Percentiles rank a stretch among this genome's conserved stretches.
phyloP scores from a whole-genome alignment of 2,888 invertebrate genomes.

The Nemotelus nigrinus region DNA sequence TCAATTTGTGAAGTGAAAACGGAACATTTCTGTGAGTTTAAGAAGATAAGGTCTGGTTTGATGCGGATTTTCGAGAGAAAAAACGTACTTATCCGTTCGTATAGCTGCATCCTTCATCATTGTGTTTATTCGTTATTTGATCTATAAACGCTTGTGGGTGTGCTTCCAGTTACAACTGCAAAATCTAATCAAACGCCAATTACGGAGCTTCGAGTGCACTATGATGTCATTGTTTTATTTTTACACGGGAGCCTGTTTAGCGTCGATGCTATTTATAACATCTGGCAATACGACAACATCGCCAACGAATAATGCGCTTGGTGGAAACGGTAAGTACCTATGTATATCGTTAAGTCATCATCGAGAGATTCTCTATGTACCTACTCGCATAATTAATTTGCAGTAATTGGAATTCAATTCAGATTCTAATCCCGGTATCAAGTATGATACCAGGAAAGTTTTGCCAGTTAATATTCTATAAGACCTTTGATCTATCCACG shows the following conservation, averaged over 20 bases:
- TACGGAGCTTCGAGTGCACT: not conserved
- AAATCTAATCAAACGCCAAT: no score
- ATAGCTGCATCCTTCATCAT: no score
- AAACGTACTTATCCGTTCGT: not conserved
- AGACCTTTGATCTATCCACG: no score
- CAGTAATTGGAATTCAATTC: not conserved
- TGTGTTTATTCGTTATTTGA: no score
- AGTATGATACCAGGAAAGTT: no score
- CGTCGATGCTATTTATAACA: slow-evolving; percentile 10
- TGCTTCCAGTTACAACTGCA: no score
- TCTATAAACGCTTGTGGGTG: no score
- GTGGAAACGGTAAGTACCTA: slow-evolving; percentile 31
- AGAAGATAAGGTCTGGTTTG: slow-evolving; percentile 13
- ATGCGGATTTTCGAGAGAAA: not conserved
- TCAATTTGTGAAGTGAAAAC: slow-evolving; percentile 12
- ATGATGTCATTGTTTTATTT: slow-evolving; percentile 13
- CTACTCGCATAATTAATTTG: not conserved
- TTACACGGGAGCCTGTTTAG: slow-evolving; percentile 8
- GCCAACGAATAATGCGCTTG: slow-evolving; percentile 19
- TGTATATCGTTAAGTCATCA: no score
- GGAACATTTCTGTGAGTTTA: not conserved
- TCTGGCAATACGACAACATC: slow-evolving; percentile 37
- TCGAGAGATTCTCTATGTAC: no score
- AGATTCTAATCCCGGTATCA: not conserved
- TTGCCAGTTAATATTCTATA: no score